These are phyloP conservation scores for Drosophila fuyamai DNA, from an alignment of 1,140 invertebrate species.

Conservation along the genomic window DNA sequence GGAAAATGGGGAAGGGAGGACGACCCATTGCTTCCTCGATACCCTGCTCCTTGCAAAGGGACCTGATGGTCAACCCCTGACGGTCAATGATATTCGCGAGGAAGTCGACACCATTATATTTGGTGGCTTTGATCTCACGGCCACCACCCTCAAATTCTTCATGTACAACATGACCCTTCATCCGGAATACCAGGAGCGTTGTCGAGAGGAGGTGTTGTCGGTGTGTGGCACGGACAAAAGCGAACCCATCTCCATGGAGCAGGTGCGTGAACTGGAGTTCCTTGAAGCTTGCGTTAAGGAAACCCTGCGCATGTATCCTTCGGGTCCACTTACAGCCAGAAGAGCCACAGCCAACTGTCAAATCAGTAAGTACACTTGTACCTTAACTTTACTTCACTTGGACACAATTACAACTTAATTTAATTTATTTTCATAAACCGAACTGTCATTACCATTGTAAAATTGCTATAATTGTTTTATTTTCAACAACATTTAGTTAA, in stretches of 20 bases:
- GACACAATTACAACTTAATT: no score
- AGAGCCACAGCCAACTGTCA: conserved; percentile 56
- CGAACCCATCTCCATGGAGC: conserved; percentile 85
- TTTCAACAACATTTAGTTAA: no score
- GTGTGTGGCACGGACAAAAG: conserved; percentile 86
- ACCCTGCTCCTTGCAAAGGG: conserved; percentile 87
- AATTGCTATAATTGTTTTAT: no score
- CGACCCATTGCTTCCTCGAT: conserved; percentile 87
- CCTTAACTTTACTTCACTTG: no score
- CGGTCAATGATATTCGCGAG: conserved; percentile 87
- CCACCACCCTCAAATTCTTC: conserved; percentile 57
- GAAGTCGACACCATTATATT: conserved; percentile 90
- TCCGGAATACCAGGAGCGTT: conserved; percentile 85
- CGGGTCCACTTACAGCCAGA: conserved; percentile 91
- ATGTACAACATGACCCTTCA: conserved; percentile 74
- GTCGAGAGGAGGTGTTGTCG: conserved; percentile 87
- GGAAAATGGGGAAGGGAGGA: conserved; percentile 5
- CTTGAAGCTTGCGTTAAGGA: conserved; percentile 88
- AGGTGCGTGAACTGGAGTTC: conserved; percentile 86
- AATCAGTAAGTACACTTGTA: conserved; percentile 49
- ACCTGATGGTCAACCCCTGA: conserved; percentile 85
- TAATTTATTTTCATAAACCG: no score
- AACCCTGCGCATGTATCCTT: conserved; percentile 91
- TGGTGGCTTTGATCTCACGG: conserved; percentile 84
- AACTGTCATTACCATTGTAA: no score